These are phyloP conservation scores for Acipenser oxyrinchus DNA, from an alignment of 2,797 vertebrate genomes.

Conservation along the genomic window DNA sequence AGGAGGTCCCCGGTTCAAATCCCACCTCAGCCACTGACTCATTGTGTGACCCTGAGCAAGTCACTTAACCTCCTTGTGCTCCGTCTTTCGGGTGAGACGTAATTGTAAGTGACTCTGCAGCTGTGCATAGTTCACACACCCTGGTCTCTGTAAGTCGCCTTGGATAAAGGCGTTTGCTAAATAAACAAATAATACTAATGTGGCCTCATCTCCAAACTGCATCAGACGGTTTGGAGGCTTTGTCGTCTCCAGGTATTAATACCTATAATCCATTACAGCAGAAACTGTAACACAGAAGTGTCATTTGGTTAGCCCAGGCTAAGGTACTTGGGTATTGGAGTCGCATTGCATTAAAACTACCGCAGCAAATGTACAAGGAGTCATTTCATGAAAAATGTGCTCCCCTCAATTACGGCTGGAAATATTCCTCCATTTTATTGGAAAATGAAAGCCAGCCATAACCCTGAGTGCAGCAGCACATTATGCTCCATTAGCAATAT, in stretches of 20 bases:
- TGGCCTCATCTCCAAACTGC: not conserved
- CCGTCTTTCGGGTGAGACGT: no score
- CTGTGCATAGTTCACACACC: no score
- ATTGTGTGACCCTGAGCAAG: no score
- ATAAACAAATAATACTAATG: no score
- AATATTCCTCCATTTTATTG: not conserved
- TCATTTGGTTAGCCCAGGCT: not conserved
- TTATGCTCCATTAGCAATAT: constrained; percentile 14
- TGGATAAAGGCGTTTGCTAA: no score
- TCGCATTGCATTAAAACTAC: not conserved
- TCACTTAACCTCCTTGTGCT: no score
- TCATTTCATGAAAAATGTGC: constrained; percentile 3
- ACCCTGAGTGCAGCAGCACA: constrained; percentile 19
- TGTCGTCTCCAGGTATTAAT: not conserved
- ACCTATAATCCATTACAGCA: not conserved
- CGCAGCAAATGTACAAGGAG: constrained; percentile 5
- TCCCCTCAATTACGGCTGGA: constrained; percentile 6
- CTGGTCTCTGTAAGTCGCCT: no score
- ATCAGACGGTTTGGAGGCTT: not conserved
- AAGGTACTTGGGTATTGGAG: not conserved
- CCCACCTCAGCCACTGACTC: no score
- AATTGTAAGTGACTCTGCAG: no score
- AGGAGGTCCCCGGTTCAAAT: no score
- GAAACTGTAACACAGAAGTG: not conserved
- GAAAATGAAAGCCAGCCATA: constrained; percentile 4